phyloP scores from a whole-genome alignment of 2,113 vertebrate genomes.

The Brachyhypopomus gauderio region DNA sequence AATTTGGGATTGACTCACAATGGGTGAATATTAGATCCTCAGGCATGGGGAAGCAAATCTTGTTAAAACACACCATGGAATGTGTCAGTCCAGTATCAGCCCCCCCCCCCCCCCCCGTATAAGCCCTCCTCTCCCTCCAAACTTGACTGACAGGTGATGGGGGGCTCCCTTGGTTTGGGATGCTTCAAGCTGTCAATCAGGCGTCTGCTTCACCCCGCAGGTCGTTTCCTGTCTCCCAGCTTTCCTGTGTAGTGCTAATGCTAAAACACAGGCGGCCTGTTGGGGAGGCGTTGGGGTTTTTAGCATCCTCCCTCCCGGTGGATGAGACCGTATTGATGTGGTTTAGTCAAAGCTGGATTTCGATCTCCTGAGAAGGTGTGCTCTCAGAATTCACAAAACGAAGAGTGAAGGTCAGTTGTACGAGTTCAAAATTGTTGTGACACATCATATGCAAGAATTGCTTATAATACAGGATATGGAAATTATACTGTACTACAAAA shows the following conservation, averaged over 20 bases:
- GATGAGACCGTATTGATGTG: conserved; percentile 41
- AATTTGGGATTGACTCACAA: conserved; percentile 48
- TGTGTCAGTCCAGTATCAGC: conserved; percentile 44
- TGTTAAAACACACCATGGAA: conserved; percentile 59
- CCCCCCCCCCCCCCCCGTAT: not conserved
- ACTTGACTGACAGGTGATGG: conserved; percentile 52
- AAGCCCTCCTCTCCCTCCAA: not conserved
- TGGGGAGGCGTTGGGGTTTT: conserved; percentile 51
- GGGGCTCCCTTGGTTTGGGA: conserved; percentile 45
- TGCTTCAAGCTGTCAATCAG: conserved; percentile 58
- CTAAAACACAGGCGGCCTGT: conserved; percentile 52
- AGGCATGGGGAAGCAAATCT: conserved; percentile 55
- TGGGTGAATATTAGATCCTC: conserved; percentile 52
- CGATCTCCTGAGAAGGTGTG: conserved; percentile 24
- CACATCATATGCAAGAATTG: not conserved
- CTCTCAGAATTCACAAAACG: conserved; percentile 14
- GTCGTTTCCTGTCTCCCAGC: conserved; percentile 55
- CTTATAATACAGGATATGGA: not conserved
- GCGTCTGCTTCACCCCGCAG: conserved; percentile 52
- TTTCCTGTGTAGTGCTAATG: conserved; percentile 58
- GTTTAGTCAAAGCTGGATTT: conserved; percentile 42
- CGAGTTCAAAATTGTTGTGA: not conserved
- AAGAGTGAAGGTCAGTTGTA: conserved; percentile 4
- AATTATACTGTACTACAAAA: conserved; percentile 2
- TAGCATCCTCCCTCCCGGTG: conserved; percentile 48